phyloP scores from a whole-genome alignment of 2,888 invertebrate species.

The Coenonympha glycerion region DNA sequence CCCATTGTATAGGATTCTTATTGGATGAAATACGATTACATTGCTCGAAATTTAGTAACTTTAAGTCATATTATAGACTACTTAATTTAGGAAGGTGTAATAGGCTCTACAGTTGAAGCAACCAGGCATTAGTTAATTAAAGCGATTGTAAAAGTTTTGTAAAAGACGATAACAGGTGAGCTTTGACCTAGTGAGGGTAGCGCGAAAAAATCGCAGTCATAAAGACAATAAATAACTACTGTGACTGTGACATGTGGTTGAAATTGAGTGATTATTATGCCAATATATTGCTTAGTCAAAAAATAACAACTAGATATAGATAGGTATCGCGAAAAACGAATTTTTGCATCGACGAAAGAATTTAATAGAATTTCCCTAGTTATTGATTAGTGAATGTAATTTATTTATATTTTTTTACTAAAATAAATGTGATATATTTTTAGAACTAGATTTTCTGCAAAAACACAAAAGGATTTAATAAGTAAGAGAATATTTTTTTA shows the following conservation, averaged over 20 bases:
- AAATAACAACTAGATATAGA: not conserved
- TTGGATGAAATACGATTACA: too few species aligned
- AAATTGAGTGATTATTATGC: not conserved
- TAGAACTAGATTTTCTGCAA: conserved; percentile 5
- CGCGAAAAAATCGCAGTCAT: not conserved
- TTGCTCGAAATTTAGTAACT: too few species aligned
- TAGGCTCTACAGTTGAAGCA: too few species aligned
- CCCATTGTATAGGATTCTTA: too few species aligned
- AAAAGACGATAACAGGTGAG: not conserved
- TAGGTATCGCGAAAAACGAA: not conserved
- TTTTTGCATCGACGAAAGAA: not conserved
- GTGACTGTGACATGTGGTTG: not conserved
- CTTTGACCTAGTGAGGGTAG: not conserved
- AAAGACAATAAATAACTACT: not conserved
- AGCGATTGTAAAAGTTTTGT: conserved; percentile 2
- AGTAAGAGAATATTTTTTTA: not conserved
- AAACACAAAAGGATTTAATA: not conserved
- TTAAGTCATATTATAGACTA: too few species aligned
- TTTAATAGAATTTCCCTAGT: not conserved
- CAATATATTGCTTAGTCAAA: not conserved
- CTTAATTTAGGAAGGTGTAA: too few species aligned
- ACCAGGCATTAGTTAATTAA: conserved; percentile 21
- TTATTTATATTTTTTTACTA: conserved; percentile 6
- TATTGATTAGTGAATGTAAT: not conserved
- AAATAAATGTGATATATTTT: conserved; percentile 15